Conservation (phyloP, 2,797 vertebrate species). For the Gymnopithys bicolor region DNA sequence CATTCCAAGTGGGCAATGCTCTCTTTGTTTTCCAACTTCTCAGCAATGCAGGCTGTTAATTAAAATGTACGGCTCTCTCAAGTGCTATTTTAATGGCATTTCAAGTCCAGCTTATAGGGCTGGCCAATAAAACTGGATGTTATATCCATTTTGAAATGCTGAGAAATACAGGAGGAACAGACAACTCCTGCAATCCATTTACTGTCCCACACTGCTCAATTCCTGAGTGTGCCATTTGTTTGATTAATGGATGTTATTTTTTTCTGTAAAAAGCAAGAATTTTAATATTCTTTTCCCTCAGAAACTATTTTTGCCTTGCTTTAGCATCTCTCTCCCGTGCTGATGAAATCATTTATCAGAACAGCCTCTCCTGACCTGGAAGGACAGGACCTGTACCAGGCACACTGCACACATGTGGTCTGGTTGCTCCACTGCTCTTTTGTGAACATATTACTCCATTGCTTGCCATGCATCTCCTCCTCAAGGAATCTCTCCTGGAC, state of each 20-base stretch:
- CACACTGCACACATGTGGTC: accelerated
- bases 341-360: conserved; percentile 12
- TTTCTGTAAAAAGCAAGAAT: conserved; percentile 20
- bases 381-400: neutral
- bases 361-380: neutral
- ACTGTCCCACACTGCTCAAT: neutral
- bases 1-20: neutral
- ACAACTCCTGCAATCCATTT: neutral
- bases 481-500: neutral
- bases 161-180: neutral
- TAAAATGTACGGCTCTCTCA: conserved; percentile 63
- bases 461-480: no score
- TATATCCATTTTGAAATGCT: neutral
- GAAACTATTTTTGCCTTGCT: conserved; percentile 14
- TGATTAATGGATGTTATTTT: conserved; percentile 48
- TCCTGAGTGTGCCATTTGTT: conserved; percentile 28
- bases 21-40: conserved; percentile 17
- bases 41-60: conserved; percentile 37
- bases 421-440: accelerated
- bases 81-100: conserved; percentile 49
- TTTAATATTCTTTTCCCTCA: conserved; percentile 31
- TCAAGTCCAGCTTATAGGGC: conserved; percentile 1
- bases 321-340: neutral
- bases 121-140: neutral
- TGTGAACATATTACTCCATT: accelerated